These are phyloP conservation scores for Danio jaintianensis DNA, from an alignment of 2,797 vertebrate species.

Conservation along the genomic window DNA sequence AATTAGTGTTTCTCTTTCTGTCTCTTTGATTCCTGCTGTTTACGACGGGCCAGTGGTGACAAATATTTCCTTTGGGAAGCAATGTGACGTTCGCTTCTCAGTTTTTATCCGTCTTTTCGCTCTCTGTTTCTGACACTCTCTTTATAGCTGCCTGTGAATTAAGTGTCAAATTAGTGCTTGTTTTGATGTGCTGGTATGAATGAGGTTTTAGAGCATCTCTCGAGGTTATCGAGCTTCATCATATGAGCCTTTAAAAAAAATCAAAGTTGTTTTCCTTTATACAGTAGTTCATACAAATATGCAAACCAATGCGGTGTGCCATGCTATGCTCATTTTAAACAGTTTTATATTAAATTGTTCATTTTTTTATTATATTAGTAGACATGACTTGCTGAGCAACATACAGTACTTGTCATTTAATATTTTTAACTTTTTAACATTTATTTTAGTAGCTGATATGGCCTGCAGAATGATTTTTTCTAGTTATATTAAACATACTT, in stretches of 20 bases:
- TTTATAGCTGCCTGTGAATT: slow-evolving; percentile 38
- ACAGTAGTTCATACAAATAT: background rate
- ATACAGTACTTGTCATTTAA: background rate
- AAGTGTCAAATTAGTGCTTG: slow-evolving; percentile 23
- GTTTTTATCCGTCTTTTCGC: slow-evolving; percentile 7
- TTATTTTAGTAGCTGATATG: background rate
- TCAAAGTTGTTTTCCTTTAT: background rate
- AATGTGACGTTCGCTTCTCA: slow-evolving; percentile 49
- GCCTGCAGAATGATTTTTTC: background rate
- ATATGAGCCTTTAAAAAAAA: background rate
- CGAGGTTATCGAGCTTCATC: slow-evolving; percentile 37
- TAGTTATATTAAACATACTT: background rate
- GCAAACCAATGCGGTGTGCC: background rate
- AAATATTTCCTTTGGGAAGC: slow-evolving; percentile 1
- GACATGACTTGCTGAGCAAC: background rate
- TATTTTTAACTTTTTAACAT: background rate
- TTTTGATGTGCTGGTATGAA: slow-evolving; percentile 7
- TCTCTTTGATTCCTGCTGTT: slow-evolving; percentile 44
- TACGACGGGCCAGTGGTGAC: slow-evolving; percentile 8
- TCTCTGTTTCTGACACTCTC: background rate
- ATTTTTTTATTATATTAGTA: no score
- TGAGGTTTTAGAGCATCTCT: background rate
- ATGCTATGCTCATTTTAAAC: background rate
- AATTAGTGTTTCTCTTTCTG: slow-evolving; percentile 36
- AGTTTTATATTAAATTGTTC: background rate